Conservation (phyloP, 2,113 vertebrate genomes). For the Lates calcarifer region DNA sequence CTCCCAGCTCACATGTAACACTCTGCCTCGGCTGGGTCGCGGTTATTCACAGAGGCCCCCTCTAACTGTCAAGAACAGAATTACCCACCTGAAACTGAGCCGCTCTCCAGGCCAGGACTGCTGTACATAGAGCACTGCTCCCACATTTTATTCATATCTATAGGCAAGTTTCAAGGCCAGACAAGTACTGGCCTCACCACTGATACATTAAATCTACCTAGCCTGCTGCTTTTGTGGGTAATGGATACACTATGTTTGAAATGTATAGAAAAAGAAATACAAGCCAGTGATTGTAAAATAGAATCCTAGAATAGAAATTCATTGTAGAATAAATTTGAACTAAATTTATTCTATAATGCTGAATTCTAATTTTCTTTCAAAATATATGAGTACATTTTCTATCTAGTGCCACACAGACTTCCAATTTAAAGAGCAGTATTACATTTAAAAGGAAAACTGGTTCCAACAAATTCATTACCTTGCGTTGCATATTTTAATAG, state of each 20-base stretch:
- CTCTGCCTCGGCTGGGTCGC: slow-evolving; percentile 56
- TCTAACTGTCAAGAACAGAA: slow-evolving; percentile 69
- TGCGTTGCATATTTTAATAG: background rate
- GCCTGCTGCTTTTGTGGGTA: background rate
- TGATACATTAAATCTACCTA: background rate
- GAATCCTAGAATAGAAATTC: background rate
- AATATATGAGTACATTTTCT: background rate
- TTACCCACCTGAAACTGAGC: slow-evolving; percentile 54
- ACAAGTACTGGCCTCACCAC: background rate
- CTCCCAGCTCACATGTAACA: slow-evolving; percentile 83
- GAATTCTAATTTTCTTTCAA: slow-evolving; percentile 1
- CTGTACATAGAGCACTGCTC: slow-evolving; percentile 1
- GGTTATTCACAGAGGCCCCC: slow-evolving; percentile 52
- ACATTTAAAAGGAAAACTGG: background rate
- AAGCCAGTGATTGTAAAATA: background rate
- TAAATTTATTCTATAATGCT: background rate
- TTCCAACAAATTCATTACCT: background rate
- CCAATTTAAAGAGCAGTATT: background rate
- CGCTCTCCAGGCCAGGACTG: slow-evolving; percentile 15
- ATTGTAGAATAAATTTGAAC: background rate
- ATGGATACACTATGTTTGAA: background rate
- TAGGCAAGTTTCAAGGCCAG: background rate
- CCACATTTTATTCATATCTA: slow-evolving; percentile 24
- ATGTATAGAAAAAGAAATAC: background rate
- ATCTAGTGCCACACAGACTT: background rate